These are phyloP conservation scores for Drosophila kurseongensis DNA, from an alignment of 1,140 invertebrate genomes.

Conservation along the genomic window DNA sequence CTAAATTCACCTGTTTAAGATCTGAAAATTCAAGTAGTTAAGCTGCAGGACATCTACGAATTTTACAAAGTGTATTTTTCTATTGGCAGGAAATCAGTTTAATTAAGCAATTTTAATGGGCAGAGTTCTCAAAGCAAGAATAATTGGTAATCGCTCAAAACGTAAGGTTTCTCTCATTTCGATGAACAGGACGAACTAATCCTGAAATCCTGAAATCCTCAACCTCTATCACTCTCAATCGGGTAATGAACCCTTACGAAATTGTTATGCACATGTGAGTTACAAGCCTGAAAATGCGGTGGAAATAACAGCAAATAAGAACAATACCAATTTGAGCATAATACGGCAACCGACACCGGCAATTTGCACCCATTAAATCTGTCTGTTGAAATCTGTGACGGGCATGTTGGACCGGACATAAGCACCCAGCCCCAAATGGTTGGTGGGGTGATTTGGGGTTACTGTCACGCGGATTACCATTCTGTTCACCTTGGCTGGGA, in stretches of 20 bases:
- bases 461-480: slow-evolving; percentile 30
- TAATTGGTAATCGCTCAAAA: too few relatives aligned
- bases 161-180: too few relatives aligned
- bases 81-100: too few relatives aligned
- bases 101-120: too few relatives aligned
- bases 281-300: neutral
- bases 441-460: neutral
- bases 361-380: slow-evolving; percentile 69
- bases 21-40: too few relatives aligned
- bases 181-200: too few relatives aligned
- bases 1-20: too few relatives aligned
- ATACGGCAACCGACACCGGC: slow-evolving; percentile 50
- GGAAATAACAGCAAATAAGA: neutral
- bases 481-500: slow-evolving; percentile 1
- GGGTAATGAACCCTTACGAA: neutral
- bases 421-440: neutral
- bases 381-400: slow-evolving; percentile 35
- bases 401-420: neutral
- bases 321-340: slow-evolving; percentile 51
- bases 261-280: neutral
- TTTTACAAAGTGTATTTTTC: too few relatives aligned
- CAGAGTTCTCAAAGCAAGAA: too few relatives aligned
- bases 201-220: too few relatives aligned
- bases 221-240: too few relatives aligned
- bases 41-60: too few relatives aligned